phyloP scores from a whole-genome alignment of 2,888 invertebrate species.

The Achlya flavicornis region DNA sequence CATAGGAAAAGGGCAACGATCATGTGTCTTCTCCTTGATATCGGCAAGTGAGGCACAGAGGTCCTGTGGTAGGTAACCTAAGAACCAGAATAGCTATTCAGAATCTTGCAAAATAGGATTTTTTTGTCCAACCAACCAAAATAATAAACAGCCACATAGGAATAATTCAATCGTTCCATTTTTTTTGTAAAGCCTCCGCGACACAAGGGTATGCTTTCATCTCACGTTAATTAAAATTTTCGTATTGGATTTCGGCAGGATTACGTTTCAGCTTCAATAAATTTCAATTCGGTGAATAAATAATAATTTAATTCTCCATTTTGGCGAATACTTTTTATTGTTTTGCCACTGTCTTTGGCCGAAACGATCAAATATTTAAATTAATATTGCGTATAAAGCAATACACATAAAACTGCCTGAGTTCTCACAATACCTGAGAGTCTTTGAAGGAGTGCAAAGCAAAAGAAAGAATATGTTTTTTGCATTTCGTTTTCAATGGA shows the following conservation, averaged over 20 bases:
- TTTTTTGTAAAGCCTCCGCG: conserved; percentile 2
- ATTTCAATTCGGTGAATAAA: conserved; percentile 42
- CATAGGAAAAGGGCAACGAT: no score
- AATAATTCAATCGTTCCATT: neutral
- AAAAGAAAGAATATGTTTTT: neutral
- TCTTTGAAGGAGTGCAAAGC: neutral
- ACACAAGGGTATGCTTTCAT: conserved; percentile 37
- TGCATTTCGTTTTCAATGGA: neutral
- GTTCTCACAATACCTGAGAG: neutral
- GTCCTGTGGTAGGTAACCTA: no score
- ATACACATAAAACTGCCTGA: neutral
- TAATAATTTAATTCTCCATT: conserved; percentile 22
- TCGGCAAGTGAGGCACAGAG: no score
- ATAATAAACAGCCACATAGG: neutral
- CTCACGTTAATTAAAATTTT: conserved; percentile 61
- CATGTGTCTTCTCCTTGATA: no score
- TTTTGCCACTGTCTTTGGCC: neutral
- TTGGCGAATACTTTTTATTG: neutral
- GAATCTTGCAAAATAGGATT: neutral
- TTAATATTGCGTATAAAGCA: neutral
- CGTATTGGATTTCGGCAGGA: conserved; percentile 43
- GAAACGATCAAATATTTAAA: neutral
- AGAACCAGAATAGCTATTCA: neutral
- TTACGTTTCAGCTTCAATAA: conserved; percentile 47
- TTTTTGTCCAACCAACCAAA: neutral